These are phyloP conservation scores for Anarsia innoxiella DNA, from an alignment of 2,888 invertebrate species.

Conservation along the genomic window DNA sequence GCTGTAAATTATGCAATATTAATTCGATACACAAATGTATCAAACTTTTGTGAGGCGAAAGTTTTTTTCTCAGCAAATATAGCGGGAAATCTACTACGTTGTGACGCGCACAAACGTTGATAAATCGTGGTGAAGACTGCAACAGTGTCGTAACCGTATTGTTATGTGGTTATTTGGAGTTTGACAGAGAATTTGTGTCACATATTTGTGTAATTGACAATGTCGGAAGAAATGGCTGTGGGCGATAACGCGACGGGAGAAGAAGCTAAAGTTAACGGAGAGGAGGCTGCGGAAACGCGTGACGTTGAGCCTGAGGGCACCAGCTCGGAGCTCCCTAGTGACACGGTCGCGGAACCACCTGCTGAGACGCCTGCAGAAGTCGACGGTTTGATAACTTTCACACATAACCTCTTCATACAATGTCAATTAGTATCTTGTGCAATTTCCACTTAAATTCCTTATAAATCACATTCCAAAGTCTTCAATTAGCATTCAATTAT, in stretches of 20 bases:
- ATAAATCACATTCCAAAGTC: too few relatives aligned
- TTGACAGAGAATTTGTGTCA: conserved; percentile 51
- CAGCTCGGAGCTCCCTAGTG: conserved; percentile 26
- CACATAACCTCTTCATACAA: conserved; percentile 62
- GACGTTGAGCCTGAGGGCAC: conserved; percentile 29
- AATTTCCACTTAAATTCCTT: too few relatives aligned
- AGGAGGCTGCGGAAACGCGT: conserved; percentile 34
- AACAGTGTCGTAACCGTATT: conserved; percentile 50
- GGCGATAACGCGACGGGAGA: conserved; percentile 57
- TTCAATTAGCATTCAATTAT: too few relatives aligned
- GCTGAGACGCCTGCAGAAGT: conserved; percentile 26
- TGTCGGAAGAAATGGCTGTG: conserved; percentile 71
- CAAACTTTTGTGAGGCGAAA: conserved; percentile 28
- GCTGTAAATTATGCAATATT: neutral
- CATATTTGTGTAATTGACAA: conserved; percentile 57
- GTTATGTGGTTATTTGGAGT: conserved; percentile 58
- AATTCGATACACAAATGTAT: conserved; percentile 24
- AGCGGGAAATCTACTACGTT: conserved; percentile 69
- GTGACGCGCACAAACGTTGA: conserved; percentile 63
- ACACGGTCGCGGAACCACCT: conserved; percentile 23
- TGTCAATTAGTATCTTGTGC: too few relatives aligned
- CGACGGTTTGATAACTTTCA: conserved; percentile 49
- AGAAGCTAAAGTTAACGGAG: conserved; percentile 41
- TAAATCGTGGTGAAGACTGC: conserved; percentile 46
- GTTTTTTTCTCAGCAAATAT: conserved; percentile 48